Conservation (phyloP, 2,113 vertebrate genomes). For the Tupaia tana region DNA sequence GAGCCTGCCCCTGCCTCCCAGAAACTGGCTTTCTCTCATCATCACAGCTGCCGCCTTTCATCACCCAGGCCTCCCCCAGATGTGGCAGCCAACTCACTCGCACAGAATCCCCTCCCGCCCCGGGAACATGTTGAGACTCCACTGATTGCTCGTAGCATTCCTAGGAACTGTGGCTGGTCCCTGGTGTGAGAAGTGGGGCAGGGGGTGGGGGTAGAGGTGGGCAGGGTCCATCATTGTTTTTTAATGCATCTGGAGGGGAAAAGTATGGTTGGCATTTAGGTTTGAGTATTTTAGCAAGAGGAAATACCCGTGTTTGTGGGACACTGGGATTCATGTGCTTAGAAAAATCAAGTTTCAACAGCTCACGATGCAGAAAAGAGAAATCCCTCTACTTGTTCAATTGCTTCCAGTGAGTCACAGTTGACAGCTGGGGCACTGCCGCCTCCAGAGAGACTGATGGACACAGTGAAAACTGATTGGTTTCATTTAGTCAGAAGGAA, state of each 20-base stretch:
- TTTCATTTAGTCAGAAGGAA: constrained; percentile 37
- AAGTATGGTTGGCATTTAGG: background rate
- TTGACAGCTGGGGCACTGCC: accelerated
- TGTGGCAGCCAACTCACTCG: constrained; percentile 61
- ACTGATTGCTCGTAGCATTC: background rate
- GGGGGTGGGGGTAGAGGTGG: background rate
- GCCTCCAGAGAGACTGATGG: background rate
- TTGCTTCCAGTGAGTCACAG: background rate
- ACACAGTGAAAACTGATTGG: background rate
- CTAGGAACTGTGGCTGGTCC: background rate
- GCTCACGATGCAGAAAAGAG: background rate
- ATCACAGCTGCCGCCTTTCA: constrained; percentile 75
- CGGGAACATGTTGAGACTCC: constrained; percentile 41
- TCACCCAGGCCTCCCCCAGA: constrained; percentile 78
- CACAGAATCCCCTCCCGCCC: constrained; percentile 62
- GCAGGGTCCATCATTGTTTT: background rate
- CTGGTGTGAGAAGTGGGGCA: background rate
- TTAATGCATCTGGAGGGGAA: background rate
- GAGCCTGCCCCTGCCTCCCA: constrained; percentile 58
- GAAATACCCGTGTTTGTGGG: background rate
- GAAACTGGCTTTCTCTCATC: constrained; percentile 67
- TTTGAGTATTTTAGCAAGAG: background rate
- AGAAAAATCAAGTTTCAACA: constrained; percentile 11
- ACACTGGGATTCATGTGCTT: background rate
- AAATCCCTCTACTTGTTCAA: background rate